Conservation (phyloP, 2,113 vertebrate species). For the Natator depressus region DNA sequence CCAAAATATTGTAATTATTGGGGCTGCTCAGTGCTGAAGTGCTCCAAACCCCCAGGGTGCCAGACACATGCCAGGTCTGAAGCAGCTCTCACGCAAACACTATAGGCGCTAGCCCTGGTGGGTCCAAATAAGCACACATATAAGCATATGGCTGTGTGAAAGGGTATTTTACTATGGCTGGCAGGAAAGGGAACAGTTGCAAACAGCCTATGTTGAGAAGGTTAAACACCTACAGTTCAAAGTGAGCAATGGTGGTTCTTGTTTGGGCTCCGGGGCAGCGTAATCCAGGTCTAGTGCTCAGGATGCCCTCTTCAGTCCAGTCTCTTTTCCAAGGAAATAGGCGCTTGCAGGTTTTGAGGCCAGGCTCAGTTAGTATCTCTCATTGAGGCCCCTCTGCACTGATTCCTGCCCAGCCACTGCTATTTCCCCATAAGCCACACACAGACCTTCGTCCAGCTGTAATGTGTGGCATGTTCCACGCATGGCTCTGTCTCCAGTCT, state of each 20-base stretch:
- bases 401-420: neutral
- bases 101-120: neutral
- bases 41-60: neutral
- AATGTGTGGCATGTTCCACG: neutral
- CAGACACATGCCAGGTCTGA: neutral
- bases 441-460: neutral
- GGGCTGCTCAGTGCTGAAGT: neutral
- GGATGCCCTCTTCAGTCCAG: neutral
- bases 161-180: neutral
- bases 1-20: neutral
- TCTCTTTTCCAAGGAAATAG: neutral
- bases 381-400: neutral
- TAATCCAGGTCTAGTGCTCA: neutral
- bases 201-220: neutral
- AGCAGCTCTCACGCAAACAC: rapidly evolving
- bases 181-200: neutral
- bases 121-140: neutral
- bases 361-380: neutral
- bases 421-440: neutral
- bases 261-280: neutral
- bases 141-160: neutral
- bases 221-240: neutral
- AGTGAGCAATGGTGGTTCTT: neutral
- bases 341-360: neutral
- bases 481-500: neutral